phyloP scores from a whole-genome alignment of 2,888 invertebrate genomes.

The Dysmachus trigonus region DNA sequence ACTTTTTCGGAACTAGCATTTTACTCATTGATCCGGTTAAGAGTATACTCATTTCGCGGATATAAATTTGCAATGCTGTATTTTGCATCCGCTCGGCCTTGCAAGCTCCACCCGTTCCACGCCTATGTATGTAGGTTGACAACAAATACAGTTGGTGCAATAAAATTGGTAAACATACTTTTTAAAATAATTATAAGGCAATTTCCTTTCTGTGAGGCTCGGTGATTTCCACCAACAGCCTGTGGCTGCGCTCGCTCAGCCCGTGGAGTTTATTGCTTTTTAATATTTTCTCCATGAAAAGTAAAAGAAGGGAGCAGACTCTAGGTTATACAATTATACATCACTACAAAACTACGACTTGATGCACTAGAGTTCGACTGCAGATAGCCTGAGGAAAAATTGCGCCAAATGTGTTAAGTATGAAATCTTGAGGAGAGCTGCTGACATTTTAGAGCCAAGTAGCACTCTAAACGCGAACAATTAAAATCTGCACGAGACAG shows the following conservation, averaged over 20 bases:
- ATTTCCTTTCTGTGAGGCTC: not conserved
- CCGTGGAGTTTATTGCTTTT: not conserved
- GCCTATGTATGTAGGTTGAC: not conserved
- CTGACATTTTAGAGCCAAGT: slow-evolving; percentile 1
- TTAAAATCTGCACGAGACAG: not conserved
- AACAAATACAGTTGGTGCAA: not conserved
- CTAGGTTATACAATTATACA: not conserved
- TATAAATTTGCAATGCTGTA: not conserved
- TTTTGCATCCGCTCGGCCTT: not conserved
- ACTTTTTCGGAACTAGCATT: not conserved
- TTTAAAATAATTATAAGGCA: slow-evolving; percentile 2
- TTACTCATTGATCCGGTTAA: not conserved
- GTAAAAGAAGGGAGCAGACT: not conserved
- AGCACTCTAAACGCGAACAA: not conserved
- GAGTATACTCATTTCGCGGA: not conserved
- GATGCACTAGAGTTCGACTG: not conserved
- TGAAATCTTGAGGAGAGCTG: not conserved
- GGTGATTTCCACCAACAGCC: not conserved
- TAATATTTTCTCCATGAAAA: not conserved
- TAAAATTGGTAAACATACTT: not conserved
- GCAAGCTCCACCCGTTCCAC: not conserved
- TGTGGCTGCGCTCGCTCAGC: not conserved
- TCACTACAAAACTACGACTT: not conserved
- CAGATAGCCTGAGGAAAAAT: not conserved
- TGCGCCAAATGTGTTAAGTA: not conserved